These are phyloP conservation scores for Candidula unifasciata DNA, from an alignment of 2,888 invertebrate genomes.

Conservation along the genomic window DNA sequence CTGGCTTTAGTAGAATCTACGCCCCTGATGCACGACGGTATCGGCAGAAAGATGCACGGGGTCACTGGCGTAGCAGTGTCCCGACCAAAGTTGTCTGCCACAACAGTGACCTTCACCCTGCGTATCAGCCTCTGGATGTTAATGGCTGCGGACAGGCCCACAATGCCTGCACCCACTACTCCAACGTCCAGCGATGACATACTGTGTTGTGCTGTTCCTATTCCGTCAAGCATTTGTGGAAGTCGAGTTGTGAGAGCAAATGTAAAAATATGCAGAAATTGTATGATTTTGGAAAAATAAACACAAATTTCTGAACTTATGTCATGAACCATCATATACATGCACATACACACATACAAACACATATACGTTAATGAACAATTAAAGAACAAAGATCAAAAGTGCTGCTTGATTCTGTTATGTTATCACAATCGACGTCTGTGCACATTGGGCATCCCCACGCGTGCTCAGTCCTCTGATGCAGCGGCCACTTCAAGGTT, in stretches of 20 bases:
- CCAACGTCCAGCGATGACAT: conserved; percentile 36
- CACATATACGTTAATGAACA: too few species aligned
- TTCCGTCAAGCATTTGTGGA: not conserved
- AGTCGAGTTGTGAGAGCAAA: not conserved
- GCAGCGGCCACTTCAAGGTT: too few species aligned
- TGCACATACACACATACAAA: too few species aligned
- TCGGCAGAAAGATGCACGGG: conserved; percentile 49
- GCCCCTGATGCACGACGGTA: conserved; percentile 18
- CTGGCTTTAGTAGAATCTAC: conserved; percentile 5
- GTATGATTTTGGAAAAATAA: not conserved
- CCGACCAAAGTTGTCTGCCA: conserved; percentile 53
- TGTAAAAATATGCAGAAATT: not conserved
- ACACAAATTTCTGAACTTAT: too few species aligned
- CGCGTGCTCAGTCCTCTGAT: too few species aligned
- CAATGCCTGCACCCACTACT: conserved; percentile 55
- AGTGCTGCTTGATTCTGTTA: too few species aligned
- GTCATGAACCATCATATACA: too few species aligned
- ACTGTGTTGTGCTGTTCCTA: too few species aligned
- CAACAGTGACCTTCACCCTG: conserved; percentile 46
- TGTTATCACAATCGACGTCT: too few species aligned
- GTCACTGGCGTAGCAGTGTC: conserved; percentile 51
- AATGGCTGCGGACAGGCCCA: conserved; percentile 53
- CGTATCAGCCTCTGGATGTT: conserved; percentile 52
- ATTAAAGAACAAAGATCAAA: too few species aligned
- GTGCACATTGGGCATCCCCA: too few species aligned